Conservation (phyloP, 2,797 vertebrate species). For the Melanotaenia boesemani region DNA sequence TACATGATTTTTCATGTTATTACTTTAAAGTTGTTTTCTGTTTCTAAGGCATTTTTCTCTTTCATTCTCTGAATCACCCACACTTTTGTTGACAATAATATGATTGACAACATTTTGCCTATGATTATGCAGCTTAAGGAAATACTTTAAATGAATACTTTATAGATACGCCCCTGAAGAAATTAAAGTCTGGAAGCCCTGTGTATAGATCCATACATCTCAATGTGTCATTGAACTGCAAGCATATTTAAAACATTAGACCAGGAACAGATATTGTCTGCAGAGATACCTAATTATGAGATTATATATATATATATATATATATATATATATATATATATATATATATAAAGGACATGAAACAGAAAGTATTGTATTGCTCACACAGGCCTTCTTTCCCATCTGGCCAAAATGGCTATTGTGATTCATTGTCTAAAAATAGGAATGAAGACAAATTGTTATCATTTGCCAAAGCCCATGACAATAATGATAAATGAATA, state of each 20-base stretch:
- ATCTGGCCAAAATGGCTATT: slow-evolving; percentile 98
- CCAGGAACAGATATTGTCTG: slow-evolving; percentile 41
- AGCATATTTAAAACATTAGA: slow-evolving; percentile 51
- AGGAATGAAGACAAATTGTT: slow-evolving; percentile 99
- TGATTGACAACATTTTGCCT: slow-evolving; percentile 8
- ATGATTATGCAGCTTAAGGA: background rate
- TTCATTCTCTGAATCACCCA: slow-evolving; percentile 18
- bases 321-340: slow-evolving; percentile 59
- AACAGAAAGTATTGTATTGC: slow-evolving; percentile 90
- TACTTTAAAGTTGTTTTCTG: slow-evolving; percentile 21
- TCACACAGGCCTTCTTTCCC: slow-evolving; percentile 92
- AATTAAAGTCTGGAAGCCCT: background rate
- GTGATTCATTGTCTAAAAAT: slow-evolving; percentile 99
- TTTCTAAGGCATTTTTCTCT: slow-evolving; percentile 13
- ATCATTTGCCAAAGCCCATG: slow-evolving; percentile 99
- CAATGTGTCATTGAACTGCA: slow-evolving; percentile 66
- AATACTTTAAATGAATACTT: background rate
- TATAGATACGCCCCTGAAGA: slow-evolving; percentile 11
- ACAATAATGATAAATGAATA: slow-evolving; percentile 99
- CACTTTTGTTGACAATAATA: background rate
- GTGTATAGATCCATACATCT: slow-evolving; percentile 59
- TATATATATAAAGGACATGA: slow-evolving; percentile 76
- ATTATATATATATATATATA: slow-evolving; percentile 70
- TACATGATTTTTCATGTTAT: slow-evolving; percentile 32
- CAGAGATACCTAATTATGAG: slow-evolving; percentile 73